A percentile compares a stretch with the other conserved stretches of the same genome.
Conservation (phyloP, 2,888 invertebrate genomes). For the Pachydiplax longipennis region DNA sequence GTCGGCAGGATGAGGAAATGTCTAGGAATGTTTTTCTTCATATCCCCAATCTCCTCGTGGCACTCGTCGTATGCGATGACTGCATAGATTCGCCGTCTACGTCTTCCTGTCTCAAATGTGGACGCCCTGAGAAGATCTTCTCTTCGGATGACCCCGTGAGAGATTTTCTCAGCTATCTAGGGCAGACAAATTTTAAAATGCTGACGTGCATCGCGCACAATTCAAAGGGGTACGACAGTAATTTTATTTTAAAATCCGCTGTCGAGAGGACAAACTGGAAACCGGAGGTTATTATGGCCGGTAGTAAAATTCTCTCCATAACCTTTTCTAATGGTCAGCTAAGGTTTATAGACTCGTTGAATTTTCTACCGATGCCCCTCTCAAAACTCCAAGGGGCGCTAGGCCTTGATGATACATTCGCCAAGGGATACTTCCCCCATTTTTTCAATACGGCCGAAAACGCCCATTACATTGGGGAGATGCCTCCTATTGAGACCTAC, state of each 20-base stretch:
- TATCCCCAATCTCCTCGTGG: no score
- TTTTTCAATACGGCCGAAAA: constrained; percentile 52
- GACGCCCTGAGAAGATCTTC: no score
- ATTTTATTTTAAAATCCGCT: neutral
- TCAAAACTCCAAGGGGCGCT: no score
- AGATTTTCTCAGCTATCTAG: neutral
- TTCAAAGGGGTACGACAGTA: no score
- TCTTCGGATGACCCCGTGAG: neutral
- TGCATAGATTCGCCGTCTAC: no score
- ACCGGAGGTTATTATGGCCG: neutral
- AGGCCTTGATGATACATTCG: no score
- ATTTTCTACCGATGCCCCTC: neutral
- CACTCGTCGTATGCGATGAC: no score
- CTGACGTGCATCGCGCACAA: no score
- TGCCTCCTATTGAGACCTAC: constrained; percentile 51
- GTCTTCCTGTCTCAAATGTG: no score
- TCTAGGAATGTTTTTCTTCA: no score
- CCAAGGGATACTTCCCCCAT: no score
- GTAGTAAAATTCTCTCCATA: neutral
- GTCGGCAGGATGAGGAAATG: no score
- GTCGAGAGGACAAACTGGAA: neutral
- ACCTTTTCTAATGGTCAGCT: neutral
- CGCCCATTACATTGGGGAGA: constrained; percentile 51
- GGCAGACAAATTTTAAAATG: neutral
- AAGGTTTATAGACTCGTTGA: neutral